Percentiles rank a stretch among this genome's conserved stretches.
Conservation (phyloP, 2,113 vertebrate species). For the Merops nubicus region DNA sequence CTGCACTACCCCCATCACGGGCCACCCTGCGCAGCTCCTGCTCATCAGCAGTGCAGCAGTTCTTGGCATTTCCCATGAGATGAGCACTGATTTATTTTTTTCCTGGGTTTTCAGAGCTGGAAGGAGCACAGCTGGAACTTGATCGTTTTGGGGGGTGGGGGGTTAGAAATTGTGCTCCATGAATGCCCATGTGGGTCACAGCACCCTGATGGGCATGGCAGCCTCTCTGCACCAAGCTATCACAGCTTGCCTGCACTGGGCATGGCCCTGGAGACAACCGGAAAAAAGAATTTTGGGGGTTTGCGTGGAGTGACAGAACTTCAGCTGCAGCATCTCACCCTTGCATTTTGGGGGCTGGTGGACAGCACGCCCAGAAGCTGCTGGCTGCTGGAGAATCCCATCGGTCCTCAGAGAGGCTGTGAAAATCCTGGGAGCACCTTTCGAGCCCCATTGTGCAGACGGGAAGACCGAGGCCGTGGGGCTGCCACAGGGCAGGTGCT, state of each 20-base stretch:
- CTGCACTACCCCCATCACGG: accelerated
- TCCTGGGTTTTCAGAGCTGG: not conserved
- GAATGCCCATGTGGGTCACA: no score
- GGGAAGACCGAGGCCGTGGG: accelerated
- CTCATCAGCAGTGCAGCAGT: accelerated
- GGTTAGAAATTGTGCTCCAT: not conserved
- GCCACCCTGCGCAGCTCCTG: not conserved
- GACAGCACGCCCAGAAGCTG: not conserved
- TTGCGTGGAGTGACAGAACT: accelerated
- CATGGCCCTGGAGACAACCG: accelerated
- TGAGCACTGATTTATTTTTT: not conserved
- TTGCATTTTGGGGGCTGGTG: no score
- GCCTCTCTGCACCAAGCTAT: no score
- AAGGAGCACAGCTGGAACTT: not conserved
- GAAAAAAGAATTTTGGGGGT: not conserved
- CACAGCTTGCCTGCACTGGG: not conserved
- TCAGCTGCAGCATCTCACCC: not conserved
- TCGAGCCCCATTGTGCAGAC: not conserved
- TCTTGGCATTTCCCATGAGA: not conserved
- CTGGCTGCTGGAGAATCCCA: not conserved
- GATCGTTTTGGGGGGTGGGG: no score
- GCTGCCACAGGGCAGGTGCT: accelerated
- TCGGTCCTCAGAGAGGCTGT: not conserved
- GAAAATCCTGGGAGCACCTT: not conserved
- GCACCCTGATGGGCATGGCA: no score